Evolutionary conservation across 2,888 invertebrate genomes (phyloP), one percentile per base, ranked within the genome.

Genomic region (Xanthia icteritia): DNA sequence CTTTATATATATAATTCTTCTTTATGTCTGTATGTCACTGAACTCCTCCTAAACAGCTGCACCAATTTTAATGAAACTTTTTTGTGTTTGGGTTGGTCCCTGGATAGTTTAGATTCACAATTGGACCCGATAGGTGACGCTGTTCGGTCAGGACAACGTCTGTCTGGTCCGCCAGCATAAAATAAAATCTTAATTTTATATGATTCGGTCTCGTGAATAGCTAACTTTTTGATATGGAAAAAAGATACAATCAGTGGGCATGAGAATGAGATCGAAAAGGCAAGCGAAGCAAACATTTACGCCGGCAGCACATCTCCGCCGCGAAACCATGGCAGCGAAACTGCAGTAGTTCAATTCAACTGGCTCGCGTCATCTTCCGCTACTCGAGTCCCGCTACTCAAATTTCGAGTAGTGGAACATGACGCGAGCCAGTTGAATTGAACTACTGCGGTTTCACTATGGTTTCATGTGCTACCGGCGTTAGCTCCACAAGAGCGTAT

Each of bases 211-310:
- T 72, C 31, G 13, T 31, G 31, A 56, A 45, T 36, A 45, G 15
- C 17, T 13, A n/a, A 31, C 5, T 56, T 76, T 74, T 39, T 48
- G 0, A 51, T 61, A 61, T 51, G 13, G 5, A 51, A n/a, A 77
- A 51, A 48, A 48, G 23, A 77, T 42, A n/a, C 20, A 61, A 61
- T 51, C 63, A 42, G 31, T 63, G 31, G 15, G n/a, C 15, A 61
- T 51, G 15, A 61, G 31, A 77, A 77, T 54, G 20, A 54, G 54
- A 75, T 54, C n/a, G 15, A n/a, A 75, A 75, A 78, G n/a, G 9
- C 31, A 54, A 63, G 31, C 4, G 31, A 77, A 42, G 60, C 48
- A 51, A 42, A 31, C 20, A 20, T 51, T 31, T n/a, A n/a, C n/a
- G n/a, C n/a, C n/a, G n/a, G n/a, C n/a, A n/a, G n/a, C n/a, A n/a